Evolutionary conservation across 1,140 invertebrate genomes (phyloP).

Genomic region (Drosophila nasuta): DNA sequence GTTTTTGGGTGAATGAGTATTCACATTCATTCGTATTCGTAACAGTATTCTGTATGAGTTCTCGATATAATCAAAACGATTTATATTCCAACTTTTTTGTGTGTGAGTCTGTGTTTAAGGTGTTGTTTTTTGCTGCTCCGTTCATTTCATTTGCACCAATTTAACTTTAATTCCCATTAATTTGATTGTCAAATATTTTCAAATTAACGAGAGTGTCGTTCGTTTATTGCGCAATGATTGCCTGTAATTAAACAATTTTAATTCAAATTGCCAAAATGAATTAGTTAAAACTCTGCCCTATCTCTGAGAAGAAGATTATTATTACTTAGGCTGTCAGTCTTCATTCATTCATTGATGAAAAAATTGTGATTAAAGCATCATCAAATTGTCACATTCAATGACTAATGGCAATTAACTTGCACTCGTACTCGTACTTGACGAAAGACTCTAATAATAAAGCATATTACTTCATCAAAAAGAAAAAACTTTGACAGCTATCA

Average conservation of each 20-base stretch:
- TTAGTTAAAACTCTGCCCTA: conserved; percentile 9
- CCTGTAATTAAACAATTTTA: conserved; percentile 10
- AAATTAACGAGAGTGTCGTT: conserved; percentile 21
- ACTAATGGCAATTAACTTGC: conserved; percentile 23
- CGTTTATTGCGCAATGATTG: conserved; percentile 18
- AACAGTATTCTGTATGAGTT: conserved; percentile 1
- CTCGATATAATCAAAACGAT: conserved; percentile 41
- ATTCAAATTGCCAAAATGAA: conserved; percentile 13
- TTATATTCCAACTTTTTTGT: conserved; percentile 25
- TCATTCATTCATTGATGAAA: conserved; percentile 2
- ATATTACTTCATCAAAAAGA: conserved; percentile 48
- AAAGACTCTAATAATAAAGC: conserved; percentile 65
- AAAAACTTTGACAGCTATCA: conserved; percentile 50
- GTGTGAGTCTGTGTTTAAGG: background rate
- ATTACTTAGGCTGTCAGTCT: conserved; percentile 4
- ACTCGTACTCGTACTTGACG: conserved; percentile 28
- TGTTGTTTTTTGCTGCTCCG: conserved; percentile 17
- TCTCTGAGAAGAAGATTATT: background rate
- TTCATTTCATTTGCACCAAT: conserved; percentile 41
- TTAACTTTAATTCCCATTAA: conserved; percentile 52
- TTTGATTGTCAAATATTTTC: conserved; percentile 15
- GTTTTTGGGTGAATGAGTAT: conserved; percentile 8
- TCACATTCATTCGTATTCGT: conserved; percentile 19
- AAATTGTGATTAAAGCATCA: conserved; percentile 13
- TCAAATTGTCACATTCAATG: conserved; percentile 21